Conservation (phyloP, 1,140 invertebrate genomes). For the Sarcophaga peregrina region DNA sequence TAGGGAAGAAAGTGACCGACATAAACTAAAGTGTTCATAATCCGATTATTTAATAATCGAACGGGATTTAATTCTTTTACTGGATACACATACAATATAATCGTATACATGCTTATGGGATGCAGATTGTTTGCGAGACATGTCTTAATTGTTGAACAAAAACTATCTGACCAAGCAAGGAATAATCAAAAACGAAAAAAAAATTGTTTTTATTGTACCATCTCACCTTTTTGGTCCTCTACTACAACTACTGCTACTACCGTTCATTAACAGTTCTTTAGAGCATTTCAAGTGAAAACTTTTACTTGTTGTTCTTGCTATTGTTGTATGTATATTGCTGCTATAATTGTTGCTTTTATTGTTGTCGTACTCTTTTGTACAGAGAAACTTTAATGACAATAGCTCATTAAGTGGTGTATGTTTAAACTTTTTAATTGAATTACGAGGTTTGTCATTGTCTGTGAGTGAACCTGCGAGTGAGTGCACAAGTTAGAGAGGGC, state of each 20-base stretch:
- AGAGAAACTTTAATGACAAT: slow-evolving; percentile 35
- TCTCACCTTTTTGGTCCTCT: not conserved
- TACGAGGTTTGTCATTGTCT: slow-evolving; percentile 30
- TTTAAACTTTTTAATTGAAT: slow-evolving; percentile 40
- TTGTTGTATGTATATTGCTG: not conserved
- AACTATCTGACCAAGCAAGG: too few relatives aligned
- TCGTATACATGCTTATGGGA: too few relatives aligned
- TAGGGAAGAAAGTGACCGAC: too few relatives aligned
- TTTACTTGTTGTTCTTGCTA: not conserved
- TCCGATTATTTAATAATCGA: too few relatives aligned
- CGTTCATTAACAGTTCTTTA: slow-evolving; percentile 30
- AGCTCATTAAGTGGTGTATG: slow-evolving; percentile 40
- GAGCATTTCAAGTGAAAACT: slow-evolving; percentile 24
- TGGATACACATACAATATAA: too few relatives aligned
- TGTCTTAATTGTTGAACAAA: too few relatives aligned
- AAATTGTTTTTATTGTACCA: not conserved
- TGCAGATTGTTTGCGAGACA: too few relatives aligned
- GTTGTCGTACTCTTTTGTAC: not conserved
- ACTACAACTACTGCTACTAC: not conserved
- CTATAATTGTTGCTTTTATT: not conserved
- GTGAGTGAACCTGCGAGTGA: slow-evolving; percentile 1
- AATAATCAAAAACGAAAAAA: too few relatives aligned
- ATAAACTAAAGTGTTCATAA: too few relatives aligned
- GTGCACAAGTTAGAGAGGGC: not conserved
- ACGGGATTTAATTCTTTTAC: too few relatives aligned